Percentiles rank a stretch among this genome's conserved stretches.
These are phyloP conservation scores for Trematomus bernacchii DNA, from an alignment of 2,797 vertebrate genomes.

Conservation along the genomic window DNA sequence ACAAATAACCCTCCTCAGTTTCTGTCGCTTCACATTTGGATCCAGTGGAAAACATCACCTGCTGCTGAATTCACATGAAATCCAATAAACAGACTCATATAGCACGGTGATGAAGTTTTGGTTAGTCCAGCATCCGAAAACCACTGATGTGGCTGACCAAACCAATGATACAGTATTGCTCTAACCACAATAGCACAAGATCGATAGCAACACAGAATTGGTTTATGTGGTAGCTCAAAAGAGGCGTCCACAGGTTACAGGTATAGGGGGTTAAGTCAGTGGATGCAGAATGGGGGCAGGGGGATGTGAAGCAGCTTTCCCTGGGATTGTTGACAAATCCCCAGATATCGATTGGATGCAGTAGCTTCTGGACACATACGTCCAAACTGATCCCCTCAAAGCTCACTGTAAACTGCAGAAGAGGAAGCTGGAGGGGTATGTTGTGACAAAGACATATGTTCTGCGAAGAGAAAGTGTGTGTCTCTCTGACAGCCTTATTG, in stretches of 20 bases:
- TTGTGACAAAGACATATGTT: slow-evolving; percentile 69
- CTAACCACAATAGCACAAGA: slow-evolving; percentile 44
- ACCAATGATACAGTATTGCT: slow-evolving; percentile 30
- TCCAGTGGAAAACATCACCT: background rate
- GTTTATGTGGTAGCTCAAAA: slow-evolving; percentile 32
- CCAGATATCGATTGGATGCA: slow-evolving; percentile 72
- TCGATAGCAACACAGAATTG: slow-evolving; percentile 36
- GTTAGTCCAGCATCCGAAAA: slow-evolving; percentile 3
- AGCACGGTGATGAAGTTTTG: slow-evolving; percentile 1
- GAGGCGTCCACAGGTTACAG: slow-evolving; percentile 43
- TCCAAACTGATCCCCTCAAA: slow-evolving; percentile 68
- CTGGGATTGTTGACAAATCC: slow-evolving; percentile 73
- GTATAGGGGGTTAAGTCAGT: slow-evolving; percentile 48
- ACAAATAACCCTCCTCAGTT: background rate
- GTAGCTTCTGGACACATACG: slow-evolving; percentile 66
- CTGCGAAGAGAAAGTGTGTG: slow-evolving; percentile 44
- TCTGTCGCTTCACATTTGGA: background rate
- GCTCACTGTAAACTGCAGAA: slow-evolving; percentile 42
- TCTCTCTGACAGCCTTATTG: slow-evolving; percentile 59
- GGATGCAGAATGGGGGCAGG: slow-evolving; percentile 38
- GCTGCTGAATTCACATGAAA: slow-evolving; percentile 17
- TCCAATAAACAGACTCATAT: background rate
- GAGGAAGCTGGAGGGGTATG: slow-evolving; percentile 41
- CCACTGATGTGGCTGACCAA: background rate
- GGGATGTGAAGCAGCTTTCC: slow-evolving; percentile 30